Evolutionary conservation across 2,797 vertebrate species (phyloP), one percentile per base, ranked within the genome.

Genomic region (Crypturellus tataupa): DNA sequence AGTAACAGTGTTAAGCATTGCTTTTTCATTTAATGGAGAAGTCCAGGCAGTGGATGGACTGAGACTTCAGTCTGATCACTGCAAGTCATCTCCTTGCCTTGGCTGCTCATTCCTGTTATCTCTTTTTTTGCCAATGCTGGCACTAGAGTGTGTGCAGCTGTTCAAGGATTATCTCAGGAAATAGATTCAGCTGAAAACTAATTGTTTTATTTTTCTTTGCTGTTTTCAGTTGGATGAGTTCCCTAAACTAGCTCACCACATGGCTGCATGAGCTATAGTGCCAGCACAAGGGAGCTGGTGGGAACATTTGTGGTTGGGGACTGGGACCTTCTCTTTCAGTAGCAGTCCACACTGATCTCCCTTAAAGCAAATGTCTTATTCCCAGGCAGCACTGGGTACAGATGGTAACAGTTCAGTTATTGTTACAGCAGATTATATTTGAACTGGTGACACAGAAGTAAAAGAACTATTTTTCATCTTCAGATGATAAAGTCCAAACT

Each of bases 101-200:
- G 96, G 93, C 92, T 90, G 19, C 83, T 75, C 25, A 42, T 85
- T 91, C 80, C 65, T 90, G 17, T 90, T 95, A 33, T 64, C 55
- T 88, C 49, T 93, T 33, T 85, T 72, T 37, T 94, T 94, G 86
- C 86, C 78, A 95, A 5, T 90, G 73, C 51, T 96, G 96, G 96
- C 92, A 79, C 70, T 79, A 67, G 49, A 3, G 5, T 31, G 42
- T 59, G 56, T 96, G 92, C 93, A 96, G 95, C 93, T 96, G 92
- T 93, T 95, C 83, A 90, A 94, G 86, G 83, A 95, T 95, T 96
- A 90, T 93, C 77, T 95, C 96, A 95, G 96, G 96, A 94, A 96
- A 93, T 84, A 79, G 88, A 93, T 86, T 93, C 92, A 94, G 70
- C 70, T 91, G 84, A 95, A 95, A 95, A 92, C 67, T 91, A 95